These are phyloP conservation scores for Girardinus metallicus DNA, from an alignment of 2,797 vertebrate genomes.

Conservation along the genomic window DNA sequence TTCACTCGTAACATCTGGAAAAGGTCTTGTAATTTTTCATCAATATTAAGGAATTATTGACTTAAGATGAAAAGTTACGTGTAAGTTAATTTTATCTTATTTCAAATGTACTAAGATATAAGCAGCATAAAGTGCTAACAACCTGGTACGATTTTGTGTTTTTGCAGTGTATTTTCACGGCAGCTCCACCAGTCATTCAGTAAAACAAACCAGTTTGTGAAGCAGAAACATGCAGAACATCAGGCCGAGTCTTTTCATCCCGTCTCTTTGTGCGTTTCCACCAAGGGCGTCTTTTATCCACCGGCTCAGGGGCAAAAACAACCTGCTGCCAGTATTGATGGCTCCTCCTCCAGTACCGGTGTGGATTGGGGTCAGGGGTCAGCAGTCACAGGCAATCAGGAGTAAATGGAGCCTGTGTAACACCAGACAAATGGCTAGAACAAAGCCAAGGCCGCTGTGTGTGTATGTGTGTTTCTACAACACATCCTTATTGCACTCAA, in stretches of 20 bases:
- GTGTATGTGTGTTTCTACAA: conserved; percentile 23
- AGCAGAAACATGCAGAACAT: not conserved
- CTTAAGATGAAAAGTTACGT: no score
- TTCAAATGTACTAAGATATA: no score
- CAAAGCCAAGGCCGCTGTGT: conserved; percentile 73
- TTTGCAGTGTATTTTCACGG: no score
- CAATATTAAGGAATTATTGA: no score
- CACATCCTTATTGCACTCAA: conserved; percentile 48
- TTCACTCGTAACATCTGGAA: no score
- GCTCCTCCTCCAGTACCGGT: conserved; percentile 72
- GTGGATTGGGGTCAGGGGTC: conserved; percentile 82
- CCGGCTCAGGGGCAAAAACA: conserved; percentile 74
- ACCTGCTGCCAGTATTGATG: conserved; percentile 82
- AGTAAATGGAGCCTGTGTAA: conserved; percentile 82
- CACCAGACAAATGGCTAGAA: conserved; percentile 78
- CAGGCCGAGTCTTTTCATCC: not conserved
- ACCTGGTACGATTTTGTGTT: no score
- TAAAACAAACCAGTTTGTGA: not conserved
- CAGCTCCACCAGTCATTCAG: not conserved
- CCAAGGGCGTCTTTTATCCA: conserved; percentile 82
- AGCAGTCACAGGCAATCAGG: conserved; percentile 79
- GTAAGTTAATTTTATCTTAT: no score
- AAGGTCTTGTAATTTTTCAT: no score
- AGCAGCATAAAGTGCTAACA: no score
- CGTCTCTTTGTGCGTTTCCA: conserved; percentile 39